Base-by-base conservation (phyloP, 2,888 invertebrate genomes). In the Abrostola triplasia region DNA sequence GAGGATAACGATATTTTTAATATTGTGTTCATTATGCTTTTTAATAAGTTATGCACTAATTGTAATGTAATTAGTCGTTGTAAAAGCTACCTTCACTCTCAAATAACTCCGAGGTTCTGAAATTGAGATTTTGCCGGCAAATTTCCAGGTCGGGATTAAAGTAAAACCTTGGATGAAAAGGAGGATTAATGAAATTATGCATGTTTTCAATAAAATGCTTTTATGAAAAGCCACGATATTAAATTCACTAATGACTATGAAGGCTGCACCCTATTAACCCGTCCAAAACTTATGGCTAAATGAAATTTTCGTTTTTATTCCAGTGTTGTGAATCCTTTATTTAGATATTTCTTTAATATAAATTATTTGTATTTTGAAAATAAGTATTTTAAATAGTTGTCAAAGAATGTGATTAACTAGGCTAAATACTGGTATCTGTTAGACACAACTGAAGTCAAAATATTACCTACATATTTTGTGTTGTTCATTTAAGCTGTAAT, bases 191-290 rank as follows among this genome's bases (percentile, higher is more conserved):
- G n/a, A 54, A 55, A 53, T 59, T 47, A 59, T 60, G 50, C 50
- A 58, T 53, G 48, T 56, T 56, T 53, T 52, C 40, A 62, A 59
- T 63, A 42, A 42, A n/a, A 37, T 37, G 63, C 24, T 24, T 49
- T 36, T 7, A 24, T 44, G 53, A 11, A 5, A 6, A 4, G 24
- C 7, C 0, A 13, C 40, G 53, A 67, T 67, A 54, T 61, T 51
- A 61, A 54, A 57, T 67, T 59, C 9, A 41, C 44, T 53, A 60
- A 67, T 72, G 47, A 65, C 35, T 42, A 66, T 53, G 44, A 44
- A 49, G 52, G 24, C 11, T 24, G 12, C 0, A n/a, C 36, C 8
- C 47, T 36, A 6, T 57, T 50, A 10, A 38, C 61, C 41, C 36
- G 7, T n/a, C n/a, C 12, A 9, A 24, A 24, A 0, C 13, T 47